Evolutionary conservation across 2,797 vertebrate genomes (phyloP).

Genomic region (Melanotaenia boesemani): DNA sequence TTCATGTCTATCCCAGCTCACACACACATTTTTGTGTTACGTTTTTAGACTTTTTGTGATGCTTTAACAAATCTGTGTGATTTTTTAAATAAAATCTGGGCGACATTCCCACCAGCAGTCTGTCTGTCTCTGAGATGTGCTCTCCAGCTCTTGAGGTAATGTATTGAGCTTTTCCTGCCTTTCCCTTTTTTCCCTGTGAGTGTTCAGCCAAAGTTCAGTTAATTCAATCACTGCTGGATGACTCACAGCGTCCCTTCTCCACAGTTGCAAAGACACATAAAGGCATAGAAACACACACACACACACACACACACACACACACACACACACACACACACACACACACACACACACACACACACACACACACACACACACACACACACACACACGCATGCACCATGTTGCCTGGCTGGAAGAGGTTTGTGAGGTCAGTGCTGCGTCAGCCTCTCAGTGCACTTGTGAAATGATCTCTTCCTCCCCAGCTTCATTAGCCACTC

Average conservation of each 20-base stretch:
- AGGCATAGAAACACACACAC: not conserved
- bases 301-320: slow-evolving; percentile 7
- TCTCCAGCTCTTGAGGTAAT: slow-evolving; percentile 57
- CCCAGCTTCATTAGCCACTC: slow-evolving; percentile 36
- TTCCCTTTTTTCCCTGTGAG: slow-evolving; percentile 34
- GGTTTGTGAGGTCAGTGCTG: slow-evolving; percentile 61
- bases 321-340: too few species aligned
- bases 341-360: too few species aligned
- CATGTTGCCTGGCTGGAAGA: slow-evolving; percentile 37
- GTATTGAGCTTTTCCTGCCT: slow-evolving; percentile 35
- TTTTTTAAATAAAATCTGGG: slow-evolving; percentile 25
- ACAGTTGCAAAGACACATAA: slow-evolving; percentile 38
- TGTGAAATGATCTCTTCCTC: slow-evolving; percentile 57
- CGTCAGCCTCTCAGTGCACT: slow-evolving; percentile 57
- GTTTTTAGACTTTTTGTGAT: slow-evolving; percentile 8
- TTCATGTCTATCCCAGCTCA: not conserved
- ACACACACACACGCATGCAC: slow-evolving; percentile 10
- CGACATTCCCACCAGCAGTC: slow-evolving; percentile 34
- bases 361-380: too few species aligned
- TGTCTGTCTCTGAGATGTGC: slow-evolving; percentile 45
- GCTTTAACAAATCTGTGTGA: slow-evolving; percentile 34
- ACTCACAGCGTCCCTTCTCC: slow-evolving; percentile 70
- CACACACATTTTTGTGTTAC: not conserved
- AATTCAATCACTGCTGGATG: slow-evolving; percentile 77
- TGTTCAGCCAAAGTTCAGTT: slow-evolving; percentile 71